phyloP scores from a whole-genome alignment of 2,113 vertebrate genomes.

The Megatriorchis doriae region DNA sequence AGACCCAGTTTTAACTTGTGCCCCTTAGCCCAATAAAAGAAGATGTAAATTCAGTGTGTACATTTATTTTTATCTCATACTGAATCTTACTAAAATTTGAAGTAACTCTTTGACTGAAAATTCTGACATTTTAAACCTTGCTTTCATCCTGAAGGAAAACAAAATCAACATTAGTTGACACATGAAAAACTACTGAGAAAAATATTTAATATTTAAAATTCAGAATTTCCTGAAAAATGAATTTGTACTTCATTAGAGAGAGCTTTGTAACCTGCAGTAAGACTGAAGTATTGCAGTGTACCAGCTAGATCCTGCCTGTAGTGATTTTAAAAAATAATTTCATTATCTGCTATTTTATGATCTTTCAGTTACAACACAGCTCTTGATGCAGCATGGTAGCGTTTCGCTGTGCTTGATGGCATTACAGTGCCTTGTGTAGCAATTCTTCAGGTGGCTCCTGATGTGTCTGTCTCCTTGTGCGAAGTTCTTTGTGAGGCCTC shows the following conservation, averaged over 20 bases:
- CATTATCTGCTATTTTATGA: not conserved
- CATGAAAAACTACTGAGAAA: not conserved
- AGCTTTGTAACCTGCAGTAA: not conserved
- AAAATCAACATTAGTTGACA: not conserved
- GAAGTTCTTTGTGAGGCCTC: not conserved
- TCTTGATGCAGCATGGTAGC: not conserved
- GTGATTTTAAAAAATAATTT: not conserved
- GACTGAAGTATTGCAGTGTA: not conserved
- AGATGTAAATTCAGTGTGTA: not conserved
- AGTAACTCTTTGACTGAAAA: not conserved
- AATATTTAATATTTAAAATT: not conserved
- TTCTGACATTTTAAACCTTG: not conserved
- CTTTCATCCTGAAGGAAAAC: not conserved
- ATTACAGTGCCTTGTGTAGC: not conserved
- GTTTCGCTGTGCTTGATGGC: not conserved
- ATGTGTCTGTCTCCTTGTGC: not conserved
- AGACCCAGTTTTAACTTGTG: not conserved
- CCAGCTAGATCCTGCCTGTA: not conserved
- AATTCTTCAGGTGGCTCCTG: not conserved
- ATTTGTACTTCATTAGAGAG: not conserved
- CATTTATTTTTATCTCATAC: not conserved
- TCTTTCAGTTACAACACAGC: not conserved
- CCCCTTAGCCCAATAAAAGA: not conserved
- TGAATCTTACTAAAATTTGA: not conserved
- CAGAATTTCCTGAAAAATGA: not conserved